Evolutionary conservation across 30 jellyfish, hydroid and myxozoan genomes (phyloP).

Genomic region (Haliclystus octoradiatus): DNA sequence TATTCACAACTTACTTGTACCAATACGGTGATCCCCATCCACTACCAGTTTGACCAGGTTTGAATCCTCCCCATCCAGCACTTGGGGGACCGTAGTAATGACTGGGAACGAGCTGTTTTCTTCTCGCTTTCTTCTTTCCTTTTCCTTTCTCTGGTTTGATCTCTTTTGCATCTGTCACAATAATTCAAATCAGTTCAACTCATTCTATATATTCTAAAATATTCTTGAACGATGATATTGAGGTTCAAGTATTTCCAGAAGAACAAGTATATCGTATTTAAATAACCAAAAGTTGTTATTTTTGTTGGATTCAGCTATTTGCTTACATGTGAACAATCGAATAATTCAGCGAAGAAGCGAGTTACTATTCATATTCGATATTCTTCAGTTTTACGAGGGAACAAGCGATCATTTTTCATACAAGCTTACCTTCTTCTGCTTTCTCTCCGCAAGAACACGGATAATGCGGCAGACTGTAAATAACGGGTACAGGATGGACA

Average conservation of each 20-base stretch:
- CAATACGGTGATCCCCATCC: slow-evolving; percentile 99
- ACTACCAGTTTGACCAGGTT: slow-evolving; percentile 97
- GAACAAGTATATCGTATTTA: too few species aligned
- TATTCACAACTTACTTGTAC: slow-evolving; percentile 85
- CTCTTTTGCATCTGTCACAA: slow-evolving; percentile 30
- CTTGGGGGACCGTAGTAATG: slow-evolving; percentile 99
- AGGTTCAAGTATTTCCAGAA: too few species aligned
- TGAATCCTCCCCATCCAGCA: slow-evolving; percentile 99
- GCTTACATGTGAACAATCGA: too few species aligned
- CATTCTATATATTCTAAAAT: too few species aligned
- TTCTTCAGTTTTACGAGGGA: too few species aligned
- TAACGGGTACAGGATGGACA: neutral
- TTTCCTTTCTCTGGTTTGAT: slow-evolving; percentile 27
- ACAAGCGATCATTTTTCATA: too few species aligned
- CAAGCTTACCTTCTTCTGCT: neutral
- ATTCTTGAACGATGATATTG: too few species aligned
- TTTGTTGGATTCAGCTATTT: too few species aligned
- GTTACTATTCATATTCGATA: too few species aligned
- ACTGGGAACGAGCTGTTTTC: slow-evolving; percentile 50
- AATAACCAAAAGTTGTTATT: too few species aligned
- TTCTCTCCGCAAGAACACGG: neutral
- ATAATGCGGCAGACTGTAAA: neutral
- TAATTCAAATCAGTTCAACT: too few species aligned
- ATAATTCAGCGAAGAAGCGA: too few species aligned
- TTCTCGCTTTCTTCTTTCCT: slow-evolving; percentile 26